phyloP scores from a whole-genome alignment of 2,797 vertebrate genomes.

The Bucorvus abyssinicus region DNA sequence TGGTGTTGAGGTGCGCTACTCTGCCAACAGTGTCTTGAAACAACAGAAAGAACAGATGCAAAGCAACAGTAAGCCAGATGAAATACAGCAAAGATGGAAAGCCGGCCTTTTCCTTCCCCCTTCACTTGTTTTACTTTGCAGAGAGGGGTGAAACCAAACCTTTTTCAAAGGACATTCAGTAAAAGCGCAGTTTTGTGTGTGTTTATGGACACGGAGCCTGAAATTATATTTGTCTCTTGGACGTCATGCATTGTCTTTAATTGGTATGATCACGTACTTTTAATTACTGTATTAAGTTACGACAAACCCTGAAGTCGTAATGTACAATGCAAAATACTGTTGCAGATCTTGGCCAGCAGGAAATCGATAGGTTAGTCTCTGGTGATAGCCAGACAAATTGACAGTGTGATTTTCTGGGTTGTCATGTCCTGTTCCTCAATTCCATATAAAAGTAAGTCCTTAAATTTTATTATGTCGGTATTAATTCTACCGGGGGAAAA shows the following conservation, averaged over 20 bases:
- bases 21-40: conserved; percentile 36
- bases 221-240: conserved; percentile 7
- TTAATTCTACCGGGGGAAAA: neutral
- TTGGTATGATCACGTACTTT: neutral
- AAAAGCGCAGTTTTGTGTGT: neutral
- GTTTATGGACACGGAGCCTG: neutral
- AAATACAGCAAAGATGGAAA: neutral
- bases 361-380: neutral
- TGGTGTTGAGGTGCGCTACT: neutral
- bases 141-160: neutral
- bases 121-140: neutral
- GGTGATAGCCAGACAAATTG: neutral
- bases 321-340: neutral
- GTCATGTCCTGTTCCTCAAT: neutral
- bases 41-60: conserved; percentile 30
- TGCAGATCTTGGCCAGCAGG: neutral
- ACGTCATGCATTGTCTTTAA: neutral
- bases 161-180: neutral
- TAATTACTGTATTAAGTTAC: neutral
- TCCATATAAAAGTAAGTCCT: neutral
- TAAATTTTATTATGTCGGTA: neutral
- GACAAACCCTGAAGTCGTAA: neutral
- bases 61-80: neutral
- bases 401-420: neutral
- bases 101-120: neutral